Base-by-base conservation (phyloP, 1,140 invertebrate genomes). In the Ruditapes philippinarum region DNA sequence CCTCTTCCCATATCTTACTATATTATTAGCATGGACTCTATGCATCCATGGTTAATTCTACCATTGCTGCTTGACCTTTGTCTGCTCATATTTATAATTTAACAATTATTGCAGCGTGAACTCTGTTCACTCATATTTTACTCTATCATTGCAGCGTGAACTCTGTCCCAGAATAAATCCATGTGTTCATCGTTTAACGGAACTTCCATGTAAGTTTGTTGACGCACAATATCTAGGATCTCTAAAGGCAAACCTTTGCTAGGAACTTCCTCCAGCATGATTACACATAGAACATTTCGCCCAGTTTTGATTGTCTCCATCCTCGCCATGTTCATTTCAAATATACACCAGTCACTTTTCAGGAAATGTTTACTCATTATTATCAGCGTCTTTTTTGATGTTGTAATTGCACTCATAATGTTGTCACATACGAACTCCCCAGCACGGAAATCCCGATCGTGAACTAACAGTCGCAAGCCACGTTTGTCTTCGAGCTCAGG, bases 401-500 rank as follows among this genome's bases (percentile, higher is more conserved):
- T 95, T 25, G 96, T 95, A 40, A 97, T 96, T 90, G 96, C 96
- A 79, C 95, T 95, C 38, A 97, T 92, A 74, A 97, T 96, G 81
- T 96, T 96, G 90, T 97, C 97, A 0, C 96, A 97, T 79, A 97
- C 97, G 93, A 96, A 97, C 74, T 97, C 97, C 0, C 98, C 97
- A 36, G 98, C 97, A 0, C 98, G 98, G 92, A 98, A 98, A 95
- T 99, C 98, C 22, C 98, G 96, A 95, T 98, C 98, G 94, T 98
- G 98, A 68, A 99, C 96, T 94, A 98, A 99, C 68, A 99, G 96
- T 95, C 98, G 98, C 95, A 99, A 98, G 1, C 54, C 54, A 19
- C 42, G 25, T n/a, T 82, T 76, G 65, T 38, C 40, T 60, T 85
- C 82, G 33, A 85, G 33, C 54, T 73, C 62, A 19, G 65, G 82